Evolutionary conservation across 1,140 invertebrate genomes (phyloP).

Genomic region (Radopholus similis): DNA sequence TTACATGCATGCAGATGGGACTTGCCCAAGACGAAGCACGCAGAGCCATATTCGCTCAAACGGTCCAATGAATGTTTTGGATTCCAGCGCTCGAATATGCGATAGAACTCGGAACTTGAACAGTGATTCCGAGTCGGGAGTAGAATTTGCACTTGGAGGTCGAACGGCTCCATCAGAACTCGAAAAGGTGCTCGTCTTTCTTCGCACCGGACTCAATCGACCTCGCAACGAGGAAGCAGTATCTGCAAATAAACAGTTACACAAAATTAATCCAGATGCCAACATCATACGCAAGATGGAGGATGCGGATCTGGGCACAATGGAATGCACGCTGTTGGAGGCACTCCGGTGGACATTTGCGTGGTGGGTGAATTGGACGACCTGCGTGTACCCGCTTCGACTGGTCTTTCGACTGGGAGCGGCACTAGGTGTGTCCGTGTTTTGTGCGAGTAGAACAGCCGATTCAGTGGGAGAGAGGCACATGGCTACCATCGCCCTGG

Average conservation of each 20-base stretch:
- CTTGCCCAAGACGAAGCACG: slow-evolving; percentile 37
- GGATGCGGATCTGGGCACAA: neutral
- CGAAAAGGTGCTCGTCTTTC: neutral
- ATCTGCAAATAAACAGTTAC: no score
- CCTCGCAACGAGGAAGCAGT: no score
- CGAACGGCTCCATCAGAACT: neutral
- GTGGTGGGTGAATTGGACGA: no score
- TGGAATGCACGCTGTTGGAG: slow-evolving; percentile 1
- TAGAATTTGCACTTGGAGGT: neutral
- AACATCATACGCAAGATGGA: no score
- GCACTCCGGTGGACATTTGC: no score
- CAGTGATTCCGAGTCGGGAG: slow-evolving; percentile 5
- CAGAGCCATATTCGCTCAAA: slow-evolving; percentile 58
- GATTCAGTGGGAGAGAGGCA: neutral
- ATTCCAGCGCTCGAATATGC: slow-evolving; percentile 43
- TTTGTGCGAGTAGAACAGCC: neutral
- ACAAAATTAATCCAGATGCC: no score
- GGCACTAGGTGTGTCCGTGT: neutral
- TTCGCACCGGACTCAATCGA: neutral
- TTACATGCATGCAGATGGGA: slow-evolving; percentile 57
- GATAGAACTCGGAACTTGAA: slow-evolving; percentile 21
- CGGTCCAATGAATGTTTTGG: slow-evolving; percentile 50
- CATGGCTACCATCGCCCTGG: neutral
- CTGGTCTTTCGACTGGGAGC: no score
- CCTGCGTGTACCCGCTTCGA: no score